These are phyloP conservation scores for Polymixis lichenea DNA, from an alignment of 2,888 invertebrate genomes.

Conservation along the genomic window DNA sequence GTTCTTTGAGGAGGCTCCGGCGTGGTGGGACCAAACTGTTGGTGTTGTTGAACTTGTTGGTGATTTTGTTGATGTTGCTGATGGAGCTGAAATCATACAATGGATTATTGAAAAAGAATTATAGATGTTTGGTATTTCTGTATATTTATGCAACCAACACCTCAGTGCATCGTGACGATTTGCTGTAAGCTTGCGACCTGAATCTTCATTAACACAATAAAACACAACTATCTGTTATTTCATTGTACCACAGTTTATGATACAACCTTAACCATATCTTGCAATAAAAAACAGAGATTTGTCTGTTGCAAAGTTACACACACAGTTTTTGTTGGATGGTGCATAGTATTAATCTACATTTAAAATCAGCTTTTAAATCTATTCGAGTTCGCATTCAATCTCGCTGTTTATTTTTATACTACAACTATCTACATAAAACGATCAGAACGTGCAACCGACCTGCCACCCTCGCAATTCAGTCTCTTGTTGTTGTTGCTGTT, in stretches of 20 bases:
- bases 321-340: too few species aligned
- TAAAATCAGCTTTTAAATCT: neutral
- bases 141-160: slow-evolving; percentile 56
- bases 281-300: neutral
- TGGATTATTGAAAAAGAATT: neutral
- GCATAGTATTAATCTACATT: neutral
- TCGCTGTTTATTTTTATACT: neutral
- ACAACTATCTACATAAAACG: slow-evolving; percentile 23
- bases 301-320: neutral
- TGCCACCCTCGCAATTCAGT: slow-evolving; percentile 89
- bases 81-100: slow-evolving; percentile 77
- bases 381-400: neutral
- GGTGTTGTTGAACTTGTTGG: slow-evolving; percentile 62
- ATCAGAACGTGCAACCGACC: slow-evolving; percentile 72
- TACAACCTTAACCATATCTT: neutral
- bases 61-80: slow-evolving; percentile 74
- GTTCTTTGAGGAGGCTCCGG: slow-evolving; percentile 82
- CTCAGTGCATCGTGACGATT: slow-evolving; percentile 48
- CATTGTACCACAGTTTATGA: neutral
- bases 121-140: neutral
- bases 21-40: slow-evolving; percentile 73
- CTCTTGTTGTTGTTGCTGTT: slow-evolving; percentile 89
- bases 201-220: slow-evolving; percentile 18
- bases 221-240: neutral
- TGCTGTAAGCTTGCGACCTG: slow-evolving; percentile 53